Base-by-base conservation (phyloP, 37 sponge, comb jelly and placozoan genomes). In the Halichondria panicea region DNA sequence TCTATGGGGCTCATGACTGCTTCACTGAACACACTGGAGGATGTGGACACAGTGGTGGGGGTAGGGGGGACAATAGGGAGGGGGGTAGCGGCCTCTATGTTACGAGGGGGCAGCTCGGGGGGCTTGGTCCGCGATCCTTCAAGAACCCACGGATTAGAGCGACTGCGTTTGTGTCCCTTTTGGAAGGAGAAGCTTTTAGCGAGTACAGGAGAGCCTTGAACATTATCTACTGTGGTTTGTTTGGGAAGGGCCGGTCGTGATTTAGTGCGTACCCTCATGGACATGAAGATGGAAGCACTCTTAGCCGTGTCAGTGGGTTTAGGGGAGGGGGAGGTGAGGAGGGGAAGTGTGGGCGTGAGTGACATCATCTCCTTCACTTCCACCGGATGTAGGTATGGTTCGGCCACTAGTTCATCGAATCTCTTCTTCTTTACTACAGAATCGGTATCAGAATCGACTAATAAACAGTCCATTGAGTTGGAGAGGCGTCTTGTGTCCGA, bases 371-470 rank as follows among this genome's bases (percentile, higher is more conserved):
- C n/a, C 40, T 68, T 30, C n/a, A 84, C 18, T 18, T 84, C 72
- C 60, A 45, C 28, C 41, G 86, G 86, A 11, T 59, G 55, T 1
- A 86, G 80, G 52, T 86, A 86, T 0, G 86, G 86, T 30, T 75
- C 76, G 2, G 76, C 84, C 4, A 76, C 58, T 4, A 75, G 30
- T 19, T 33, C 38, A 35, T 68, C 28, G 30, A 59, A 38, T 52
- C 53, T 75, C 22, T 32, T 40, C 28, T 43, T 18, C 4, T 59
- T 67, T n/a, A 28, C n/a, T 6, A 55, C 42, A 3, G 28, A 19
- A 18, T 48, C 11, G 21, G 35, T 9, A 11, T 39, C 57, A 11
- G 19, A 1, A 31, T 71, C 55, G 3, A 63, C 65, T 21, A 35
- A 22, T 65, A 82, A 67, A 39, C 66, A 62, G 66, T 73, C 82